phyloP scores from a whole-genome alignment of 2,797 vertebrate species.

The Peromyscus eremicus region DNA sequence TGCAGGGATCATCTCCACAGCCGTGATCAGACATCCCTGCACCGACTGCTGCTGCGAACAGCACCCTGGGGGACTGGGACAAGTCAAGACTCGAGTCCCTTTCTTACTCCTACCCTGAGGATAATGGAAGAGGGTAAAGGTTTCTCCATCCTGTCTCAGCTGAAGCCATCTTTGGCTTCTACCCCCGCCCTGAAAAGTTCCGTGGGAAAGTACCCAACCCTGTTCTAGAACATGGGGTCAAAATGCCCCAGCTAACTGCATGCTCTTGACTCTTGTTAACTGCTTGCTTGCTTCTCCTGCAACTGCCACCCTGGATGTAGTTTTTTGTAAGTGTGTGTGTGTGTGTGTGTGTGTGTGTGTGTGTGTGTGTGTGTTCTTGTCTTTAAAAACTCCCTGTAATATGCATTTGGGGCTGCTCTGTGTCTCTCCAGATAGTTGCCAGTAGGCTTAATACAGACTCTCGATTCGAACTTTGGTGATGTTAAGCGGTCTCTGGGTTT shows the following conservation, averaged over 20 bases:
- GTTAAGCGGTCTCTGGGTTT: background rate
- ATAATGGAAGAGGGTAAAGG: background rate
- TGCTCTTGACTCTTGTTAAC: background rate
- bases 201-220: too few relatives aligned
- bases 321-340: background rate
- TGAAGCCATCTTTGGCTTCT: background rate
- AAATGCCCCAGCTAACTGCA: background rate
- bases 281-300: background rate
- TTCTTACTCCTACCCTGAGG: background rate
- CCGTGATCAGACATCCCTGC: background rate
- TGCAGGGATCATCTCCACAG: accelerated
- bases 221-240: background rate
- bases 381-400: background rate
- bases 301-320: background rate
- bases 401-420: background rate
- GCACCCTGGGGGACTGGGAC: background rate
- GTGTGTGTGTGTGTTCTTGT: background rate
- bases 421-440: too few relatives aligned
- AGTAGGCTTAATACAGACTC: background rate
- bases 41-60: background rate
- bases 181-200: background rate
- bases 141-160: background rate
- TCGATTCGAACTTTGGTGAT: background rate
- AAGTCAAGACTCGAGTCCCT: background rate
- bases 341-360: too few relatives aligned